phyloP scores from a whole-genome alignment of 2,797 vertebrate genomes.

The Cyclopterus lumpus region DNA sequence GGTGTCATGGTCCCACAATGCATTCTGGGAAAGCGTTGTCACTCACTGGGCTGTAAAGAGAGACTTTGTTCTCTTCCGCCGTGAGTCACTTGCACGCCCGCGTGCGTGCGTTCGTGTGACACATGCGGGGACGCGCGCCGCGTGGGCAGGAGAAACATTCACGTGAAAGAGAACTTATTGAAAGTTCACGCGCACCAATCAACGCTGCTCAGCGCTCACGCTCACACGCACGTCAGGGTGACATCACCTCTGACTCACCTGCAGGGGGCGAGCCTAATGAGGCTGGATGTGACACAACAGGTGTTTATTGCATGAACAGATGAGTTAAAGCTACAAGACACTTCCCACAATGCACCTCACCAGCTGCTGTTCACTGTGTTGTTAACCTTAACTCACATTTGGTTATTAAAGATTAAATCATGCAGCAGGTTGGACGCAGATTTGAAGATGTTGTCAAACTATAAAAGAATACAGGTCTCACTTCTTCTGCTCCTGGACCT shows the following conservation, averaged over 20 bases:
- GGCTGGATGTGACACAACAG: neutral
- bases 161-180: neutral
- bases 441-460: too few relatives aligned
- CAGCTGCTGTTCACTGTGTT: too few relatives aligned
- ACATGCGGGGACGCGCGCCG: neutral
- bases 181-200: slow-evolving; percentile 31
- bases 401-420: too few relatives aligned
- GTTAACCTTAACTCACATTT: too few relatives aligned
- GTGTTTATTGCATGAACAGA: neutral
- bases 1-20: too few relatives aligned
- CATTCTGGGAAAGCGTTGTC: slow-evolving; percentile 35
- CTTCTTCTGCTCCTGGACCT: too few relatives aligned
- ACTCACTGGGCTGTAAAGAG: slow-evolving; percentile 36
- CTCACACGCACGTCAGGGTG: neutral
- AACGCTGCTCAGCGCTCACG: slow-evolving; percentile 34
- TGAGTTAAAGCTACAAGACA: too few relatives aligned
- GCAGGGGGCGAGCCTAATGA: slow-evolving; percentile 10
- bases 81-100: slow-evolving; percentile 56
- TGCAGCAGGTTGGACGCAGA: too few relatives aligned
- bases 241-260: slow-evolving; percentile 21
- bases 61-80: neutral
- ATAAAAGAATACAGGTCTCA: too few relatives aligned
- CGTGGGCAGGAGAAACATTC: slow-evolving; percentile 1
- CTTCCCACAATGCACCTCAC: too few relatives aligned
- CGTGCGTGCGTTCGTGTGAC: slow-evolving; percentile 4